A percentile compares a stretch with the other conserved stretches of the same genome.
phyloP scores from a whole-genome alignment of 2,797 vertebrate genomes.

The Austrolebias charrua region DNA sequence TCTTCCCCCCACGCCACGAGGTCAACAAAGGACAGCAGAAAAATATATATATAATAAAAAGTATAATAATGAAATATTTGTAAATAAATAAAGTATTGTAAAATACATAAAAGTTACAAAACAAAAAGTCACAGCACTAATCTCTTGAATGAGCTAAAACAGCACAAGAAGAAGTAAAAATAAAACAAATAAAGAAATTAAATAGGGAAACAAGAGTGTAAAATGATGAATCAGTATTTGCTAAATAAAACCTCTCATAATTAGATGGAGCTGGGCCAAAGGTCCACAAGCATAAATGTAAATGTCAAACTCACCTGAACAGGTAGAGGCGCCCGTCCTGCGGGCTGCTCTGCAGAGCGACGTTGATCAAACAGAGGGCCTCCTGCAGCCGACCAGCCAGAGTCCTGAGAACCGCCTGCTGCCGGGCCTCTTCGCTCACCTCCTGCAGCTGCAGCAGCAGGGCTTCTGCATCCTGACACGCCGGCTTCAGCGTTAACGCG shows the following conservation, averaged over 20 bases:
- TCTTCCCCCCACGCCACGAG: too few relatives aligned
- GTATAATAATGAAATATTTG: too few relatives aligned
- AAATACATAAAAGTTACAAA: too few relatives aligned
- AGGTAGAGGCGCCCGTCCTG: constrained; percentile 72
- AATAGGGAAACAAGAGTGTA: too few relatives aligned
- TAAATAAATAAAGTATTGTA: too few relatives aligned
- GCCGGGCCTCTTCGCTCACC: constrained; percentile 54
- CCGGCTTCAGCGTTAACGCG: constrained; percentile 68
- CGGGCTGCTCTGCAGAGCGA: constrained; percentile 72
- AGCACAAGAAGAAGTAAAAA: too few relatives aligned
- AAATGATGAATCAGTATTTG: neutral
- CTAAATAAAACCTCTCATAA: neutral
- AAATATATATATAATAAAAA: too few relatives aligned
- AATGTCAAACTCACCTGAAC: constrained; percentile 80
- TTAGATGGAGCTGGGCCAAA: neutral
- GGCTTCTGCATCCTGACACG: constrained; percentile 52
- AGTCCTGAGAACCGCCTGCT: constrained; percentile 54
- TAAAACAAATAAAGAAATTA: too few relatives aligned
- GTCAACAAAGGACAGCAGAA: too few relatives aligned
- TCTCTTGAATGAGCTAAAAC: too few relatives aligned
- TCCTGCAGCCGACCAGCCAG: constrained; percentile 67
- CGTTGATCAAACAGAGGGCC: constrained; percentile 71
- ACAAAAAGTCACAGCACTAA: too few relatives aligned
- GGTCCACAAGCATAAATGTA: neutral
- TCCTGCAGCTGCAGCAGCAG: constrained; percentile 69